Evolutionary conservation across 2,797 vertebrate species (phyloP).

Genomic region (Huso huso): DNA sequence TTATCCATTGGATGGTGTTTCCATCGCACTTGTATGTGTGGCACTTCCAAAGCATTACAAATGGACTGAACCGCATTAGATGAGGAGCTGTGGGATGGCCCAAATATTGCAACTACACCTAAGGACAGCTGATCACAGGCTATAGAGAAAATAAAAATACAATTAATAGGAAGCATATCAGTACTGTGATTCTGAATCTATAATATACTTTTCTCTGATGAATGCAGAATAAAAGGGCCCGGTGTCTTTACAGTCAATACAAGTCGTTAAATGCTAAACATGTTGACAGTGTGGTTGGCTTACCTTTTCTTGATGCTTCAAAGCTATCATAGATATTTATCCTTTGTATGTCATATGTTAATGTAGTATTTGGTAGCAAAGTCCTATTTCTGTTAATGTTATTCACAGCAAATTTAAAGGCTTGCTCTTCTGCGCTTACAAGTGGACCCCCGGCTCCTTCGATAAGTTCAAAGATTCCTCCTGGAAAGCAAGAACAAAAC

Average conservation of each 20-base stretch:
- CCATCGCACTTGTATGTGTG: constrained; percentile 96
- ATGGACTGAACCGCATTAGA: constrained; percentile 97
- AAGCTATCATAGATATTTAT: constrained; percentile 99
- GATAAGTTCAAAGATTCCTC: constrained; percentile 92
- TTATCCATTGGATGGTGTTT: constrained; percentile 97
- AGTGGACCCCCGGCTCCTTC: constrained; percentile 80
- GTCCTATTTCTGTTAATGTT: constrained; percentile 98
- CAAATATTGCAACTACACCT: constrained; percentile 95
- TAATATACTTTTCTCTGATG: too few relatives aligned
- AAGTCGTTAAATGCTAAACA: too few relatives aligned
- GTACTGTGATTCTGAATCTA: too few relatives aligned
- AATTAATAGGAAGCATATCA: too few relatives aligned
- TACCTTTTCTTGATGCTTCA: constrained; percentile 96
- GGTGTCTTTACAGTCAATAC: too few relatives aligned
- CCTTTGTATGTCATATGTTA: constrained; percentile 98
- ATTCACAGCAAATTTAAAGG: constrained; percentile 96
- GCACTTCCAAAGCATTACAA: constrained; percentile 94
- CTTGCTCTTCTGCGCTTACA: constrained; percentile 90
- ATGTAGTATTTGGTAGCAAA: constrained; percentile 90
- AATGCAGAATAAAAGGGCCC: too few relatives aligned
- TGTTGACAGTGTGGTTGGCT: constrained; percentile 31
- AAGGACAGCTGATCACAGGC: constrained; percentile 96
- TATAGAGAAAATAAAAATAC: constrained; percentile 38
- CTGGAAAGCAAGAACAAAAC: constrained; percentile 50
- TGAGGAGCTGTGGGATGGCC: constrained; percentile 92